Evolutionary conservation across 2,888 invertebrate species (phyloP), one percentile per base, ranked within the genome.

Genomic region (Diabrotica balteata): DNA sequence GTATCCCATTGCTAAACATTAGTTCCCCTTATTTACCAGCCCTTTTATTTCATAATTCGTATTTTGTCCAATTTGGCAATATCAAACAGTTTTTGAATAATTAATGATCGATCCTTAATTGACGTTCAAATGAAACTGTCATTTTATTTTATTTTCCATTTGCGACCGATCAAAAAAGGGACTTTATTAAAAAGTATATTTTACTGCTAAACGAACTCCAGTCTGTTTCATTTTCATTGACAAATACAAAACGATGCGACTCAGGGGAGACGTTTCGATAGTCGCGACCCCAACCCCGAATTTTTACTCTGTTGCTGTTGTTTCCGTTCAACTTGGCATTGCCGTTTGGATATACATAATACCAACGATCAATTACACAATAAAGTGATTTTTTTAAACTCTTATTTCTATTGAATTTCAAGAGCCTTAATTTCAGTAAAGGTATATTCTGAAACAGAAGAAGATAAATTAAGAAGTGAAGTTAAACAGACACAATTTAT

Each of bases 131-230:
- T 71, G 67, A 68, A 71, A 69, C 63, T 69, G 67, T 67, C 69
- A 68, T 69, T 71, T 69, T 67, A 71, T 69, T 71, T 69, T 69
- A 71, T 69, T 67, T 69, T 59, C 49, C 51, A 50, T 51, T 59
- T 57, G 63, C 59, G 17, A 50, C 55, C 62, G 47, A 46, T 55
- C n/a, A 43, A 59, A 64, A 52, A 66, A 54, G 8, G 49, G 42
- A 42, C 49, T 62, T 58, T 49, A 62, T 67, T 53, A 60, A 52
- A 67, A 67, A 52, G 45, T 57, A 9, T 8, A 42, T 59, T 59
- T 59, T 49, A 59, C 42, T 47, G 59, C 8, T 42, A 59, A 59
- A 47, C 49, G 49, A 49, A 49, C 50, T n/a, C 59, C 44, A 43
- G 43, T 49, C 43, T 51, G 44, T 51, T 59, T 59, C 59, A 59